These are phyloP conservation scores for Epirrita christyi DNA, from an alignment of 2,888 invertebrate genomes.

Conservation along the genomic window DNA sequence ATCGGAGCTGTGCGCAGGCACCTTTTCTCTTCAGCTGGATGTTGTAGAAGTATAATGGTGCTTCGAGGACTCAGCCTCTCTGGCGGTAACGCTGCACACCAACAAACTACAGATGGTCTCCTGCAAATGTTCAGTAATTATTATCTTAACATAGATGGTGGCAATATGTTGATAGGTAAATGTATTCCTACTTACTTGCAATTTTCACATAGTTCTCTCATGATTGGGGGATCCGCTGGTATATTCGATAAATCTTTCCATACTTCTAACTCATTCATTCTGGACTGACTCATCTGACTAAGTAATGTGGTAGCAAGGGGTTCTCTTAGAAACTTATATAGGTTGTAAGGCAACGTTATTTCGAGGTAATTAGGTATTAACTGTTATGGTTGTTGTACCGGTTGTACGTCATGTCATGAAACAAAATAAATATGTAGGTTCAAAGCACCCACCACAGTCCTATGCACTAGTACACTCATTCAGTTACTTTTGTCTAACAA, in stretches of 20 bases:
- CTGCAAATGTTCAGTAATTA: slow-evolving; percentile 73
- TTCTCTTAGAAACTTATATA: too few species aligned
- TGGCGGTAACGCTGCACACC: slow-evolving; percentile 93
- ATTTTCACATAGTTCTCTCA: slow-evolving; percentile 88
- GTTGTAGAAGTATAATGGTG: slow-evolving; percentile 92
- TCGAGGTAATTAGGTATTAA: too few species aligned
- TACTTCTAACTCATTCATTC: slow-evolving; percentile 67
- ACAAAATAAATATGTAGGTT: too few species aligned
- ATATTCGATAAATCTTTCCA: slow-evolving; percentile 91
- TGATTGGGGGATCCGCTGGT: slow-evolving; percentile 90
- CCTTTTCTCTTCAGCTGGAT: slow-evolving; percentile 96
- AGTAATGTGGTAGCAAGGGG: too few species aligned
- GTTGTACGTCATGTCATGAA: too few species aligned
- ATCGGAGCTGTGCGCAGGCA: slow-evolving; percentile 96
- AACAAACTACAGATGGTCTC: slow-evolving; percentile 94
- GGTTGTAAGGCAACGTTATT: too few species aligned
- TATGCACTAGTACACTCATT: too few species aligned
- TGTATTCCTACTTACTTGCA: slow-evolving; percentile 88
- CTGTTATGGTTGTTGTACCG: too few species aligned
- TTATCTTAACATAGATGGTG: too few species aligned
- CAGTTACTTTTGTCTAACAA: too few species aligned
- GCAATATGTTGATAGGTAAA: neutral
- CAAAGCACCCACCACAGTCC: too few species aligned
- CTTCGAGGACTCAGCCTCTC: slow-evolving; percentile 88
- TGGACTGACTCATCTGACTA: neutral